Percentiles rank a stretch among this genome's conserved stretches.
These are phyloP conservation scores for Parnassius mnemosyne DNA, from an alignment of 2,888 invertebrate species.

Conservation along the genomic window DNA sequence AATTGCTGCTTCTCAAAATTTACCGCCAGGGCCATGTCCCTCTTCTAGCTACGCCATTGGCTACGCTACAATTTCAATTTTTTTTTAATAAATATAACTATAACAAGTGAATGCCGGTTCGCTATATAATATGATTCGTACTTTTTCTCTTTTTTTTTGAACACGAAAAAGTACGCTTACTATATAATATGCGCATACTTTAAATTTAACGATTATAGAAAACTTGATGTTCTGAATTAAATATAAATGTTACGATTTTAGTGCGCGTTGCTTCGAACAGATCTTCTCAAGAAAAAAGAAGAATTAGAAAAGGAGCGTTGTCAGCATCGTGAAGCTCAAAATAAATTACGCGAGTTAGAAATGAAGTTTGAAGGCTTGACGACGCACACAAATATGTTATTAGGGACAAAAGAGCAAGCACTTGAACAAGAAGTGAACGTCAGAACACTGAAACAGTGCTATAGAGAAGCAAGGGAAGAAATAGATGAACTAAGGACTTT, in stretches of 20 bases:
- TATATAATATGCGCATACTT: background rate
- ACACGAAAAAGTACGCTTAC: too few species aligned
- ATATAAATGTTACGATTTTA: slow-evolving; percentile 30
- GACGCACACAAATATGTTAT: slow-evolving; percentile 62
- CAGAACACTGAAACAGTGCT: slow-evolving; percentile 74
- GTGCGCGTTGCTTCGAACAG: slow-evolving; percentile 68
- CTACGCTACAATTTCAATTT: too few species aligned
- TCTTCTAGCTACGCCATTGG: too few species aligned
- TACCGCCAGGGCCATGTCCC: too few species aligned
- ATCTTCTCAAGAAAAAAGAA: slow-evolving; percentile 70
- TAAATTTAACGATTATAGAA: background rate
- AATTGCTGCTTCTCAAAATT: too few species aligned
- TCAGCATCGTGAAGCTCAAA: slow-evolving; percentile 76
- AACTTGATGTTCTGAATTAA: background rate
- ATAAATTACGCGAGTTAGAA: slow-evolving; percentile 63
- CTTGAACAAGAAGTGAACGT: slow-evolving; percentile 78
- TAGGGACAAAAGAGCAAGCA: slow-evolving; percentile 82
- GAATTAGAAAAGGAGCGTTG: slow-evolving; percentile 81
- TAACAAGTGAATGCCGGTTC: background rate
- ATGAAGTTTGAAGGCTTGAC: slow-evolving; percentile 57
- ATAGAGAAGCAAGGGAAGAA: slow-evolving; percentile 80
- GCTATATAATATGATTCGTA: too few species aligned
- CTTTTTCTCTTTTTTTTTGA: too few species aligned
- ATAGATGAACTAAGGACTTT: slow-evolving; percentile 81
- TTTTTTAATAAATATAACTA: too few species aligned